Evolutionary conservation across 2,113 vertebrate genomes (phyloP).

Genomic region (Alethe castanea): DNA sequence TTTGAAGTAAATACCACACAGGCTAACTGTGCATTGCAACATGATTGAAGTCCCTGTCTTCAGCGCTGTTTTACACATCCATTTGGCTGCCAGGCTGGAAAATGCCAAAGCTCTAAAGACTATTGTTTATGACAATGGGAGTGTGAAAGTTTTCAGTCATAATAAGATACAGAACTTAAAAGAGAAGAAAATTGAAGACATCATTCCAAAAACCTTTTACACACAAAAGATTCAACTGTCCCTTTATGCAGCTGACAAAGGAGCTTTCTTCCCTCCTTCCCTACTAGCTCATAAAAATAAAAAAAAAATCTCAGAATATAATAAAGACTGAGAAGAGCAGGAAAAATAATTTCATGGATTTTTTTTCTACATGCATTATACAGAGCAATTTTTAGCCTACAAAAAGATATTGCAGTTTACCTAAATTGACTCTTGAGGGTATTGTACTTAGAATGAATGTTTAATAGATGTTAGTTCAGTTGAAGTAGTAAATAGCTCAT

Average conservation of each 20-base stretch:
- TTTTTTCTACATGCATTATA: neutral
- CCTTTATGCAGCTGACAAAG: conserved; percentile 30
- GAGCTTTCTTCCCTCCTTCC: neutral
- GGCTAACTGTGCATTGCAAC: neutral
- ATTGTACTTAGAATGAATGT: conserved; percentile 25
- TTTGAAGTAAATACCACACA: neutral
- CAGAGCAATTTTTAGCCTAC: conserved; percentile 4
- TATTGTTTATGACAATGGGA: neutral
- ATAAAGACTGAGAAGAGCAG: neutral
- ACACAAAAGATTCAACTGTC: neutral
- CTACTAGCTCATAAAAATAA: neutral
- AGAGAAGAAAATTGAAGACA: neutral
- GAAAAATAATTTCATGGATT: neutral
- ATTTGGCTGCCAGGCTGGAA: neutral
- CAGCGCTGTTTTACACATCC: neutral
- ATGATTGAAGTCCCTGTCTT: neutral
- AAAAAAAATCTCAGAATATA: neutral
- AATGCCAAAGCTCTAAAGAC: neutral
- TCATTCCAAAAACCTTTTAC: neutral
- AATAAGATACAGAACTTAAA: neutral
- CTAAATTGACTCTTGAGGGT: conserved; percentile 27
- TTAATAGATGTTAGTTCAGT: conserved; percentile 41
- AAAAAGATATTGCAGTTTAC: conserved; percentile 8
- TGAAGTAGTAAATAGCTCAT: conserved; percentile 19
- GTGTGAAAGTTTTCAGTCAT: neutral